Base-by-base conservation (phyloP, 2,888 invertebrate genomes). In the Philonicus albiceps region DNA sequence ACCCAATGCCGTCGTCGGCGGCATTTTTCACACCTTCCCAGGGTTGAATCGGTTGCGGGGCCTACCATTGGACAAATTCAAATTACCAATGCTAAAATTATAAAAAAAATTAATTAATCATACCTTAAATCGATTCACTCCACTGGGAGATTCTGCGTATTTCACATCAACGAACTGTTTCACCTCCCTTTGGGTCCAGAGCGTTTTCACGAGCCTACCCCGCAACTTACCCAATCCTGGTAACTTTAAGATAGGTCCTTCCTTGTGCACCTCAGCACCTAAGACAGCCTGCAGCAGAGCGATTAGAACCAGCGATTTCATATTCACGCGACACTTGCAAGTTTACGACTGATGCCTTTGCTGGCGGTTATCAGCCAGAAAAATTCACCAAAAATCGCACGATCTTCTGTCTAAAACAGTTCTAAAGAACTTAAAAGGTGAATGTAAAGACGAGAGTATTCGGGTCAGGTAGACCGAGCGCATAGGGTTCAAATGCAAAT, bases 91-190 rank as follows among this genome's bases (percentile, higher is more conserved):
- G 13, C 40, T 16, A 3, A 1, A 43, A 16, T 2, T 13, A 43
- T 13, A 13, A 43, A 31, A 31, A 31, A 43, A 43, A 4, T 13
- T 3, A 16, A 7, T 31, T 22, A 13, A 16, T 73, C 30, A 73
- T 88, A 92, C 92, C 91, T 92, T 92, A 84, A 92, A 92, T 0
- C 92, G 89, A 88, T 89, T 88, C 27, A 89, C 87, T 27, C 91
- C 92, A 2, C 90, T 90, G 0, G 92, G 91, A 5, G 92, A 89
- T 78, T 91, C 91, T 0, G 91, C 92, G 87, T 91, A 92, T 88
- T 90, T 89, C 1, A 92, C 89, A 88, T 91, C 92, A n/a, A 92
- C 89, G 89, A 92, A 92, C 75, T 92, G 91, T 85, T 90, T 87
- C 31, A 92, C 90, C 88, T 91, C 89, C 0, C 91, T 89, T 7